Conservation (phyloP, 2,888 invertebrate species). For the Lacanobia wlatinum region DNA sequence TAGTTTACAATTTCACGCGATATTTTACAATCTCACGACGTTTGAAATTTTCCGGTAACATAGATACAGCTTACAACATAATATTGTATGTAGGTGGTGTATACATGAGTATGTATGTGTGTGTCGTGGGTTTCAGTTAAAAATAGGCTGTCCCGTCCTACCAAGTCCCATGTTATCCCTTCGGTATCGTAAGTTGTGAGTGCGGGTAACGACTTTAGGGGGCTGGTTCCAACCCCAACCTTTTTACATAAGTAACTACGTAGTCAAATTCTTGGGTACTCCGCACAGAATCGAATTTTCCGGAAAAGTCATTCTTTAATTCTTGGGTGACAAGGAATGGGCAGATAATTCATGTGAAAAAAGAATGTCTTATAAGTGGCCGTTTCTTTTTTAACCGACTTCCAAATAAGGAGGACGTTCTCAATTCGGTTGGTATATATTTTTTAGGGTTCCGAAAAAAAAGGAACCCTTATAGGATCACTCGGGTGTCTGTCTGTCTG, state of each 20-base stretch:
- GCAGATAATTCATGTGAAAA: not conserved
- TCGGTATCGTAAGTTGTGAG: constrained; percentile 42
- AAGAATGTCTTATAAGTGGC: no score
- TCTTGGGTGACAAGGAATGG: not conserved
- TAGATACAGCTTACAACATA: constrained; percentile 10
- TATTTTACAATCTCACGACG: no score
- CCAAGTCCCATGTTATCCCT: constrained; percentile 21
- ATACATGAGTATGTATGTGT: not conserved
- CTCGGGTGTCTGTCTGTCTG: no score
- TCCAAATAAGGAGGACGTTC: no score
- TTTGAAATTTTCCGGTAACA: no score
- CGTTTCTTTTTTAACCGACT: no score
- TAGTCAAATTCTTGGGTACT: constrained; percentile 14
- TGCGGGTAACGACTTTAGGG: constrained; percentile 40
- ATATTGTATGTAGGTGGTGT: not conserved
- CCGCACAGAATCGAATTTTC: not conserved
- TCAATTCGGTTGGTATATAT: no score
- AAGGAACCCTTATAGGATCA: no score
- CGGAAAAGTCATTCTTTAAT: not conserved
- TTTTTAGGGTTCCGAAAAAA: no score
- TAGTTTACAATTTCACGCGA: no score
- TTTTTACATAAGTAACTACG: constrained; percentile 9
- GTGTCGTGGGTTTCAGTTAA: not conserved
- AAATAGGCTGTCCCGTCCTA: constrained; percentile 9
- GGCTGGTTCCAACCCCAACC: not conserved